A percentile compares a stretch with the other conserved stretches of the same genome.
These are phyloP conservation scores for Listrodromus nycthemerus DNA, from an alignment of 2,888 invertebrate species.

Conservation along the genomic window DNA sequence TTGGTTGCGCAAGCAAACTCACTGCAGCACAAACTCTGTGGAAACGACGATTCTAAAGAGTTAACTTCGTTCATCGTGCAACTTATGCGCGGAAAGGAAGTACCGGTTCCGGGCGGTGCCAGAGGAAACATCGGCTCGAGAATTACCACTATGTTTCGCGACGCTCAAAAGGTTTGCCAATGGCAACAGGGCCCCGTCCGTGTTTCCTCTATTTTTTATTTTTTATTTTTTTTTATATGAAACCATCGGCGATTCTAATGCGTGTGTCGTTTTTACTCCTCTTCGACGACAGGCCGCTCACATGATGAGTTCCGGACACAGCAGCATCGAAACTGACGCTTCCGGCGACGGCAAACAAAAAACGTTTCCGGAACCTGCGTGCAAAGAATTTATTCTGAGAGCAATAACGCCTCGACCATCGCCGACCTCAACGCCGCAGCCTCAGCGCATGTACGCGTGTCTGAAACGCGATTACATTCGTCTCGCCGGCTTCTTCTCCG, in stretches of 20 bases:
- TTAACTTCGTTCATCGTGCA: conserved; percentile 84
- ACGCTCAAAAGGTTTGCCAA: conserved; percentile 85
- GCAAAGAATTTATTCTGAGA: conserved; percentile 89
- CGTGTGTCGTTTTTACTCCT: conserved; percentile 30
- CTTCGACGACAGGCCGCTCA: conserved; percentile 84
- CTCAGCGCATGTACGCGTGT: conserved; percentile 90
- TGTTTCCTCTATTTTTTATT: conserved; percentile 72
- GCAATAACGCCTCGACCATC: conserved; percentile 87
- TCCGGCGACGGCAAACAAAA: conserved; percentile 76
- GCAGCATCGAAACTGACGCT: conserved; percentile 75
- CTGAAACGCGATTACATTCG: conserved; percentile 89
- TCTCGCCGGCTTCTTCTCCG: conserved; percentile 92
- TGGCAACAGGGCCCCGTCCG: neutral
- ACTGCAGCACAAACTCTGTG: conserved; percentile 85
- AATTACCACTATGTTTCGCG: conserved; percentile 87
- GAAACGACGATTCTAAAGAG: conserved; percentile 82
- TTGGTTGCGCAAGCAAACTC: conserved; percentile 86
- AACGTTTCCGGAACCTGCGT: conserved; percentile 86
- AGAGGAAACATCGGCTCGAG: conserved; percentile 86
- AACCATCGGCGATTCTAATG: conserved; percentile 46
- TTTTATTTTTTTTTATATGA: conserved; percentile 64
- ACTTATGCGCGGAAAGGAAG: conserved; percentile 87
- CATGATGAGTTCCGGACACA: conserved; percentile 83
- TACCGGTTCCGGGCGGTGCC: conserved; percentile 86
- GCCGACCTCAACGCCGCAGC: conserved; percentile 86